Conservation (phyloP, 23 tunicate species). For the Aplidium turbinatum region DNA sequence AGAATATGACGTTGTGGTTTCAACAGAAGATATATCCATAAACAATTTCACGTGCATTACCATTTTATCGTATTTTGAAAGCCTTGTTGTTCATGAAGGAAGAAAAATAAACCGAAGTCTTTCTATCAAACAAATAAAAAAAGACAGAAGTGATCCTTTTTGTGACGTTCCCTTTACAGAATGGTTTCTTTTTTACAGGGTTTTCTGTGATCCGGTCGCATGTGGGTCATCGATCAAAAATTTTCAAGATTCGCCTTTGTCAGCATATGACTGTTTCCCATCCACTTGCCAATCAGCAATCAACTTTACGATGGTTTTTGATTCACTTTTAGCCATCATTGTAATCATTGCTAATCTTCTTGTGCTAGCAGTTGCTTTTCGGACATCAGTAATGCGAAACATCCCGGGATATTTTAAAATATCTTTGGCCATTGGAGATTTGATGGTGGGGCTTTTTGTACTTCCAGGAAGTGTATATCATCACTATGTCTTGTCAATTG, state of each 20-base stretch:
- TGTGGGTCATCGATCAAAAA: constrained; percentile 47
- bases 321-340: constrained; percentile 49
- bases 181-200: constrained; percentile 56
- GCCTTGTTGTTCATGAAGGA: background rate
- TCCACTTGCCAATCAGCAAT: constrained; percentile 46
- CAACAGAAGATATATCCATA: background rate
- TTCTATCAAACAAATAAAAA: background rate
- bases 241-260: constrained; percentile 11
- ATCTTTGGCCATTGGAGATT: constrained; percentile 82
- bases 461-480: constrained; percentile 73
- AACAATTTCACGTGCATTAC: background rate
- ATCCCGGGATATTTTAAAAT: constrained; percentile 93
- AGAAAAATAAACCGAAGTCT: background rate
- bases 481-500: constrained; percentile 33
- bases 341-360: constrained; percentile 52
- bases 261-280: constrained; percentile 57
- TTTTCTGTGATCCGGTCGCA: constrained; percentile 66
- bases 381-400: constrained; percentile 74
- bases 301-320: constrained; percentile 49
- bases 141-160: constrained; percentile 8
- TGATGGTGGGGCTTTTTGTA: constrained; percentile 79
- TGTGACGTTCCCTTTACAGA: constrained; percentile 38
- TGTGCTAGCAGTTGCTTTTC: constrained; percentile 70
- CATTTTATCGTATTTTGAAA: constrained; percentile 31
- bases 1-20: background rate